Conservation (phyloP, 2,113 vertebrate species). For the Archilochus colubris region DNA sequence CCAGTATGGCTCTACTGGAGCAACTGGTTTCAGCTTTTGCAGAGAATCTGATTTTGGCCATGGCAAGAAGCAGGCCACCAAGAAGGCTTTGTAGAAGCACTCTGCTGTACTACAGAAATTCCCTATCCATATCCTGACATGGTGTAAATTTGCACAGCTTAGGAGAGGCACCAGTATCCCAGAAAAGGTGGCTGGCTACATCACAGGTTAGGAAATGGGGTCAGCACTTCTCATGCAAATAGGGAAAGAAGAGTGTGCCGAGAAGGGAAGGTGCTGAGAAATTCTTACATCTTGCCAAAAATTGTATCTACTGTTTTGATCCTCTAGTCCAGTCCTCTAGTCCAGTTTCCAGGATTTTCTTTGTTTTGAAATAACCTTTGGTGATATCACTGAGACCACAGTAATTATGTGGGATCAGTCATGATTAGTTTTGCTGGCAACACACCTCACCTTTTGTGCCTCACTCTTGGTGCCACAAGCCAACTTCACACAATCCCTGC, state of each 20-base stretch:
- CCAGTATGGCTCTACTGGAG: neutral
- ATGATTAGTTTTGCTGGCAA: neutral
- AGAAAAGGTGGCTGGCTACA: neutral
- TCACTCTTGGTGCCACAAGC: neutral
- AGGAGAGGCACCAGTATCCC: neutral
- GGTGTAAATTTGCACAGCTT: neutral
- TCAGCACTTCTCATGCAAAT: neutral
- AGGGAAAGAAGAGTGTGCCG: neutral
- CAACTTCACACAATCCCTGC: neutral
- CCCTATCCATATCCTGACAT: neutral
- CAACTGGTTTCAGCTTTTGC: neutral
- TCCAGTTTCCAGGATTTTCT: neutral
- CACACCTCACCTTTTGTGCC: neutral
- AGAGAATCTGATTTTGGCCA: neutral
- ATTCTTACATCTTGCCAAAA: neutral
- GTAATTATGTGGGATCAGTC: neutral
- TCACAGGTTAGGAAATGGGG: neutral
- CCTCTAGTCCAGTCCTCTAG: neutral
- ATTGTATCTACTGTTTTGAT: neutral
- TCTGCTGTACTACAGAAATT: neutral
- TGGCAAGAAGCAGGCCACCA: neutral
- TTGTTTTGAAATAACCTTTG: constrained; percentile 5
- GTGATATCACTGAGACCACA: neutral
- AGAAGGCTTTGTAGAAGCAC: neutral
- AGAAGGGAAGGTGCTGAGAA: neutral